phyloP scores from a whole-genome alignment of 2,113 vertebrate species.

The Engystomops pustulosus region DNA sequence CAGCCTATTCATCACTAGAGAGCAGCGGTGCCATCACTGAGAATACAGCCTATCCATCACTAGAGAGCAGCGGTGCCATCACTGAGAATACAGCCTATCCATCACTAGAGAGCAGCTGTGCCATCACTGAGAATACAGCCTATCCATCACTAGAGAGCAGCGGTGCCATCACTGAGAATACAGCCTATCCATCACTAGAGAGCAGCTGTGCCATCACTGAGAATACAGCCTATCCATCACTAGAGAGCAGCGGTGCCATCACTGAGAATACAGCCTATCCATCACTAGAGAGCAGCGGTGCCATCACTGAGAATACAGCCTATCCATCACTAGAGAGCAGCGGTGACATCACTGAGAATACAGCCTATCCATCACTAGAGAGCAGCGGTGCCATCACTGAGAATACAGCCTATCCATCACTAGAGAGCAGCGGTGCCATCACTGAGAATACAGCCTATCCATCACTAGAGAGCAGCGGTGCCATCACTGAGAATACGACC shows the following conservation, averaged over 20 bases:
- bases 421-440: too few species aligned
- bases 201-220: not conserved
- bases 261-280: conserved; percentile 2
- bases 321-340: too few species aligned
- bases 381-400: not conserved
- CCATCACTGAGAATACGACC: too few species aligned
- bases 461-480: not conserved
- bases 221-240: too few species aligned
- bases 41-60: too few species aligned
- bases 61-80: too few species aligned
- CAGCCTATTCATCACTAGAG: conserved; percentile 3
- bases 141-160: too few species aligned
- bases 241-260: too few species aligned
- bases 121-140: too few species aligned
- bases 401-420: too few species aligned
- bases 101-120: not conserved
- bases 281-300: not conserved
- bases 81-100: conserved; percentile 2
- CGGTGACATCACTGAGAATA: not conserved
- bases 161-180: not conserved
- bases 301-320: too few species aligned
- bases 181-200: conserved; percentile 8
- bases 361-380: conserved; percentile 8
- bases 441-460: conserved; percentile 2
- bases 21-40: not conserved